Percentiles rank a stretch among this genome's conserved stretches.
phyloP scores from a whole-genome alignment of 2,113 vertebrate genomes.

The Megaleporinus macrocephalus region DNA sequence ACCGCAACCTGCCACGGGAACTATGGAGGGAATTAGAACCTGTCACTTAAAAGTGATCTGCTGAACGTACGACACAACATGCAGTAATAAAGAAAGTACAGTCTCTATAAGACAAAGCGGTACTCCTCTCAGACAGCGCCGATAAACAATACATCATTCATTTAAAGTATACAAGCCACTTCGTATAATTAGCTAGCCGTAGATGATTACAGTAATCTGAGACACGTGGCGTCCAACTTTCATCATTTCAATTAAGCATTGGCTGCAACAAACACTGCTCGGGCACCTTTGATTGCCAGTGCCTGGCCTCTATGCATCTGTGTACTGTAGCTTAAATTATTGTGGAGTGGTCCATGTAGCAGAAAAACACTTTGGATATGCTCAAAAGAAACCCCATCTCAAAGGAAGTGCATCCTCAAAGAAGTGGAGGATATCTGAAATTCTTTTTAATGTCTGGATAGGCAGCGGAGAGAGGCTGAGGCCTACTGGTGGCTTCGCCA shows the following conservation, averaged over 20 bases:
- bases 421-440: constrained; percentile 64
- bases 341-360: constrained; percentile 57
- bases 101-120: background rate
- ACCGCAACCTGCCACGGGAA: constrained; percentile 42
- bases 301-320: constrained; percentile 40
- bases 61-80: background rate
- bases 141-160: background rate
- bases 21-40: constrained; percentile 27
- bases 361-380: constrained; percentile 69
- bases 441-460: constrained; percentile 71
- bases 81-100: constrained; percentile 10
- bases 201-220: background rate
- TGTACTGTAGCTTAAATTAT: constrained; percentile 61
- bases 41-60: constrained; percentile 6
- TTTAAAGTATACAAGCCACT: background rate
- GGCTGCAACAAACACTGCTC: background rate
- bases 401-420: constrained; percentile 69
- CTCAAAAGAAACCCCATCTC: constrained; percentile 65
- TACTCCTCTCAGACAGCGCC: background rate
- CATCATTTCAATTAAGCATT: background rate
- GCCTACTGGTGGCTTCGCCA: constrained; percentile 59
- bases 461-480: constrained; percentile 46
- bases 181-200: background rate
- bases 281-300: background rate
- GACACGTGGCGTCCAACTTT: background rate